phyloP scores from a whole-genome alignment of 2,888 invertebrate genomes.

The Dynastes hyllus region DNA sequence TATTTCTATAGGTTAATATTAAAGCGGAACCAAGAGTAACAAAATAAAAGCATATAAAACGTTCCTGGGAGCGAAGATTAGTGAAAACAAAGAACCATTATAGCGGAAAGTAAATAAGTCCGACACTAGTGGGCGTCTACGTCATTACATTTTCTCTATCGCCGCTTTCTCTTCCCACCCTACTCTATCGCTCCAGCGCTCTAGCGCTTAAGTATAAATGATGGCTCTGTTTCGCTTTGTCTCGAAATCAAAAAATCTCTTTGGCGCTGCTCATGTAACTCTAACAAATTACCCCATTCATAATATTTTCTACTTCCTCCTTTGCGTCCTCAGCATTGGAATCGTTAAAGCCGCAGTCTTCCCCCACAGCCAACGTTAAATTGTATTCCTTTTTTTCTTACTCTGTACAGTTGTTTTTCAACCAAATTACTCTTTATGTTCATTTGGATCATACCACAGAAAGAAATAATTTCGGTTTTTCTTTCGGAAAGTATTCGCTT shows the following conservation, averaged over 20 bases:
- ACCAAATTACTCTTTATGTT: conserved; percentile 31
- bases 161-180: background rate
- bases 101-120: conserved; percentile 38
- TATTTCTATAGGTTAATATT: conserved; percentile 2
- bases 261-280: conserved; percentile 32
- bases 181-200: background rate
- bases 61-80: conserved; percentile 25
- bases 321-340: background rate
- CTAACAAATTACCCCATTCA: conserved; percentile 40
- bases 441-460: background rate
- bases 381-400: conserved; percentile 7
- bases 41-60: conserved; percentile 21
- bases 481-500: background rate
- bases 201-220: conserved; percentile 38
- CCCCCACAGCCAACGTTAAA: background rate
- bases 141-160: conserved; percentile 22
- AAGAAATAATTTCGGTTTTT: conserved; percentile 13
- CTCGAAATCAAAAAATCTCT: conserved; percentile 40
- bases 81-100: conserved; percentile 36
- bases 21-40: background rate
- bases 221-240: conserved; percentile 37
- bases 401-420: conserved; percentile 25
- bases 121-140: conserved; percentile 17
- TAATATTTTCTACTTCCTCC: conserved; percentile 35
- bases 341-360: conserved; percentile 12